Conservation (phyloP, 2,797 vertebrate genomes). For the Kryptolebias ocellatus region DNA sequence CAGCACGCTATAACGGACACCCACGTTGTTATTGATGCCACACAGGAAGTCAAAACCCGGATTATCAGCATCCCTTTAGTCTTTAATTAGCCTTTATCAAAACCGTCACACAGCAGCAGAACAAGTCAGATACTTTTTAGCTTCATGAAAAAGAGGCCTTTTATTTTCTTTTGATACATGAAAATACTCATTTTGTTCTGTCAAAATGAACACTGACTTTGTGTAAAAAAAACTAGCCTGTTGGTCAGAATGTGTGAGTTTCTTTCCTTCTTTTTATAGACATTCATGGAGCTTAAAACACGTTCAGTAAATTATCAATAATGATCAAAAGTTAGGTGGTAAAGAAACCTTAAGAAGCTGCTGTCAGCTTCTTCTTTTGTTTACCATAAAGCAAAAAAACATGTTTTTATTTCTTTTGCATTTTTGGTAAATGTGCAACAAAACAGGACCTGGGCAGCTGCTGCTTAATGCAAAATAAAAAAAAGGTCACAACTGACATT, state of each 20-base stretch:
- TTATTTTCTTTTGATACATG: slow-evolving; percentile 68
- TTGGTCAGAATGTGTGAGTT: slow-evolving; percentile 61
- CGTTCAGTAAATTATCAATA: not conserved
- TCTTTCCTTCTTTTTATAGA: slow-evolving; percentile 52
- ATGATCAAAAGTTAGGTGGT: too few relatives aligned
- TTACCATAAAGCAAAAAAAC: too few relatives aligned
- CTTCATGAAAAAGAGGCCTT: slow-evolving; percentile 76
- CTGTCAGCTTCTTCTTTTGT: too few relatives aligned
- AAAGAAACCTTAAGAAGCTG: too few relatives aligned
- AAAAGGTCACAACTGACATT: too few relatives aligned
- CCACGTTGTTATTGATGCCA: not conserved
- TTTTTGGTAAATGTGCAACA: too few relatives aligned
- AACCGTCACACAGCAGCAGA: slow-evolving; percentile 86
- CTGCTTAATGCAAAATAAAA: too few relatives aligned
- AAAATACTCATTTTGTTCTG: slow-evolving; percentile 80
- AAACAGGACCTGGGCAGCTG: too few relatives aligned
- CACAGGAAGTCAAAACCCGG: slow-evolving; percentile 36
- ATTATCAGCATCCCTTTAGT: slow-evolving; percentile 62
- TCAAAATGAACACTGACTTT: slow-evolving; percentile 83
- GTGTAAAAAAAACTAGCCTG: slow-evolving; percentile 70
- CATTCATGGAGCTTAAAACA: slow-evolving; percentile 71
- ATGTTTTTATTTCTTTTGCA: too few relatives aligned
- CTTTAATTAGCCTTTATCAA: slow-evolving; percentile 79
- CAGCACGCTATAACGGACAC: not conserved
- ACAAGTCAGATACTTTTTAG: slow-evolving; percentile 73